These are phyloP conservation scores for Sinhomidia bicolor DNA, from an alignment of 2,888 invertebrate genomes.

Conservation along the genomic window DNA sequence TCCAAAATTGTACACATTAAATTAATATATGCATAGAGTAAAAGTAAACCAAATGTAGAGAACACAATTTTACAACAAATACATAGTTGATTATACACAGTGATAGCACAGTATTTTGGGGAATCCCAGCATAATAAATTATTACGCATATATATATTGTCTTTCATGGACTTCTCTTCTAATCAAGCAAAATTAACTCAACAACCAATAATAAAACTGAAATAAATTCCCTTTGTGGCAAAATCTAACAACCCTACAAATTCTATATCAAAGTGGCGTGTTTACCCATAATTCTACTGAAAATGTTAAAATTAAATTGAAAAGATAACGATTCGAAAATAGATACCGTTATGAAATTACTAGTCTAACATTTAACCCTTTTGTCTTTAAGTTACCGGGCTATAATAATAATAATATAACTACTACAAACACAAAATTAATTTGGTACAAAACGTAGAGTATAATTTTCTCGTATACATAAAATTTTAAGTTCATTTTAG, in stretches of 20 bases:
- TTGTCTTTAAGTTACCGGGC: too few relatives aligned
- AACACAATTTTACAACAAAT: constrained; percentile 17
- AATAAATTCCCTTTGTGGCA: neutral
- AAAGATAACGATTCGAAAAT: constrained; percentile 6
- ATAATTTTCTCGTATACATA: too few relatives aligned
- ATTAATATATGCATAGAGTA: constrained; percentile 24
- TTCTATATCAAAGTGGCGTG: too few relatives aligned
- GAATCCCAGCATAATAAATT: constrained; percentile 38
- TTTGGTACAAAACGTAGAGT: too few relatives aligned
- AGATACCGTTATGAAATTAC: too few relatives aligned
- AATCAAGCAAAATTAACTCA: constrained; percentile 30
- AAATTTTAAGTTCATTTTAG: too few relatives aligned
- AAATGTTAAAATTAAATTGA: constrained; percentile 33
- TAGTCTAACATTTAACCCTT: too few relatives aligned
- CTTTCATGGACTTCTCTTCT: neutral
- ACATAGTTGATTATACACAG: neutral
- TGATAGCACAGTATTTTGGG: constrained; percentile 12
- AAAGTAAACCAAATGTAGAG: neutral
- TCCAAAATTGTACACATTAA: constrained; percentile 25
- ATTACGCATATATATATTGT: too few relatives aligned
- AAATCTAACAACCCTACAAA: too few relatives aligned
- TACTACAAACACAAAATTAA: too few relatives aligned
- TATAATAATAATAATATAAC: too few relatives aligned
- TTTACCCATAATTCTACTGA: too few relatives aligned
- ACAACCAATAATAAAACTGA: neutral